A percentile compares a stretch with the other conserved stretches of the same genome.
Conservation (phyloP, 2,113 vertebrate genomes). For the Phalacrocorax pelagicus region DNA sequence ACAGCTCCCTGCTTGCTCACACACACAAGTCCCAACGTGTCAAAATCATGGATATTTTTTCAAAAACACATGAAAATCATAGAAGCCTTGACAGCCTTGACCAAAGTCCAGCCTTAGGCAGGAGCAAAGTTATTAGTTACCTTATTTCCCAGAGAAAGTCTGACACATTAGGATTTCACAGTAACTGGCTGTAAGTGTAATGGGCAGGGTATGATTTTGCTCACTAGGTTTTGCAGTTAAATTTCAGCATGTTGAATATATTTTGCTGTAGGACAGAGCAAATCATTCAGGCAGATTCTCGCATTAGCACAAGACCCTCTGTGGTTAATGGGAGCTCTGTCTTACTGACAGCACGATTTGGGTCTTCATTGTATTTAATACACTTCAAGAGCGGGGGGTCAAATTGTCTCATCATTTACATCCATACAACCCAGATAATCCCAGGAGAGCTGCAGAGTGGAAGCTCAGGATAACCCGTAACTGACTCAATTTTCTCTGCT, state of each 20-base stretch:
- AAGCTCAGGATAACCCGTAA: background rate
- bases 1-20: background rate
- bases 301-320: constrained; percentile 16
- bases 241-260: constrained; percentile 47
- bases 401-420: constrained; percentile 53
- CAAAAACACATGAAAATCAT: constrained; percentile 35
- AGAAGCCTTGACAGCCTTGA: constrained; percentile 61
- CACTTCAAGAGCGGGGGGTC: background rate
- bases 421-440: background rate
- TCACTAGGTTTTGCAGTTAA: constrained; percentile 24
- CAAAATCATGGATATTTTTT: constrained; percentile 26
- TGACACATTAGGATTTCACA: constrained; percentile 69
- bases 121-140: constrained; percentile 65
- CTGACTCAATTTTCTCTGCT: background rate
- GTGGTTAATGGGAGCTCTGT: constrained; percentile 40
- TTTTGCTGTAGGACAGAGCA: constrained; percentile 63
- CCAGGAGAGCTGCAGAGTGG: background rate
- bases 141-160: constrained; percentile 51
- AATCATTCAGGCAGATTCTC: constrained; percentile 2
- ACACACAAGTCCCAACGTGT: background rate
- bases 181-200: constrained; percentile 53
- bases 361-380: constrained; percentile 1
- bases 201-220: constrained; percentile 57
- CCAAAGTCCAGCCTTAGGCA: constrained; percentile 71
- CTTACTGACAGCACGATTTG: constrained; percentile 32